These are phyloP conservation scores for Bradypodion pumilum DNA, from an alignment of 2,797 vertebrate genomes.

Conservation along the genomic window DNA sequence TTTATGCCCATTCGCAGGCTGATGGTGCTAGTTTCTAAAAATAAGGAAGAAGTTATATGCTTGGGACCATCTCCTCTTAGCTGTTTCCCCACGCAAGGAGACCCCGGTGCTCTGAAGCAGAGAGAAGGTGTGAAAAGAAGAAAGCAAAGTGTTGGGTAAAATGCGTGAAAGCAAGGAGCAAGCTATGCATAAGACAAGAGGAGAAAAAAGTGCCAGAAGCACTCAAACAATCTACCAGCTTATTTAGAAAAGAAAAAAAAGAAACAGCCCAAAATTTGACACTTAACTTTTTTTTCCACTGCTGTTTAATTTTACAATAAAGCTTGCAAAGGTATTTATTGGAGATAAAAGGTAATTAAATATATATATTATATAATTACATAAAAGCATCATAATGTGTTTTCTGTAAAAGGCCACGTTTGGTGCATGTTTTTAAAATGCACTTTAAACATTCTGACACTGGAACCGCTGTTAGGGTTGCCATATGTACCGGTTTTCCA, in stretches of 20 bases:
- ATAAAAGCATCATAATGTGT: not conserved
- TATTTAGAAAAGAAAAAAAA: slow-evolving; percentile 54
- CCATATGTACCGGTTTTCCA: no score
- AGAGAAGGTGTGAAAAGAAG: slow-evolving; percentile 11
- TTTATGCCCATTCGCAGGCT: not conserved
- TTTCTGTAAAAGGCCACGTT: not conserved
- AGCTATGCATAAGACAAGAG: slow-evolving; percentile 45
- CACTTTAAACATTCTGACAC: not conserved
- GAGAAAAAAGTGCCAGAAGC: slow-evolving; percentile 31
- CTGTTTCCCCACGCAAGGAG: no score
- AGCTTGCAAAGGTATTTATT: slow-evolving; percentile 44
- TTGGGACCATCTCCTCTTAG: not conserved
- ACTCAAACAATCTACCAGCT: slow-evolving; percentile 40
- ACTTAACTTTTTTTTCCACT: slow-evolving; percentile 43
- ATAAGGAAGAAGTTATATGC: no score
- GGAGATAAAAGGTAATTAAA: slow-evolving; percentile 42
- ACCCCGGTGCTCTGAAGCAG: not conserved
- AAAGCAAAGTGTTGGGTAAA: not conserved
- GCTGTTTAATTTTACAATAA: slow-evolving; percentile 70
- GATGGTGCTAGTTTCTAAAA: not conserved
- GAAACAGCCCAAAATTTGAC: slow-evolving; percentile 64
- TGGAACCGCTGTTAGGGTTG: not conserved
- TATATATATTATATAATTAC: not conserved
- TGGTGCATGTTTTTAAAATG: slow-evolving; percentile 6
- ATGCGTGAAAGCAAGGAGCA: slow-evolving; percentile 44